Evolutionary conservation across 35 echinoderm and acorn worm species (phyloP).

Genomic region (Chiridota heheva): DNA sequence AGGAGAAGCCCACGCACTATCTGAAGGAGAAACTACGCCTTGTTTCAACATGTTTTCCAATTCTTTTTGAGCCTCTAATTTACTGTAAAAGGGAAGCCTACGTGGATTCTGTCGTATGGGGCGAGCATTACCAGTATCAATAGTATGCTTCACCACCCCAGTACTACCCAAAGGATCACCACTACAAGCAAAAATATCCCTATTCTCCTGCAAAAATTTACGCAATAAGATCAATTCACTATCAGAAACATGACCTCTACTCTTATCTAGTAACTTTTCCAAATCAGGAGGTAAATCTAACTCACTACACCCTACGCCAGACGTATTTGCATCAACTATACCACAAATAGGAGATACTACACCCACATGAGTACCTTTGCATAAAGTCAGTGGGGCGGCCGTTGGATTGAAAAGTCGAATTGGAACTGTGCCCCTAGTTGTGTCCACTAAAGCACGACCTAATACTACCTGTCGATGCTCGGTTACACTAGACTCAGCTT

Average conservation of each 20-base stretch:
- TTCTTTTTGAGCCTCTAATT: slow-evolving; percentile 8
- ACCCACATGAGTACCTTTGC: slow-evolving; percentile 2
- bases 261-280: neutral
- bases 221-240: neutral
- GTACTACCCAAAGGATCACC: slow-evolving; percentile 22
- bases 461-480: neutral
- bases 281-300: neutral
- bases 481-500: slow-evolving; percentile 7
- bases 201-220: neutral
- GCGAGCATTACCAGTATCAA: slow-evolving; percentile 35
- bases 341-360: slow-evolving; percentile 15
- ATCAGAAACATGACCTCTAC: neutral
- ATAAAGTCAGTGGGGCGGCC: neutral
- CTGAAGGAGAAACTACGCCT: slow-evolving; percentile 47
- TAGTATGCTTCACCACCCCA: slow-evolving; percentile 40
- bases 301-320: neutral
- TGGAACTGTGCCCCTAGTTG: neutral
- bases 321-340: neutral
- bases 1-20: slow-evolving; percentile 26
- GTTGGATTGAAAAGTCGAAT: slow-evolving; percentile 1
- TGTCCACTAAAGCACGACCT: neutral
- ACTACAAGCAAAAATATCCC: slow-evolving; percentile 6
- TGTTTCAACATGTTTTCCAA: slow-evolving; percentile 39
- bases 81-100: slow-evolving; percentile 14
- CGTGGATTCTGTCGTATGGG: slow-evolving; percentile 44